Evolutionary conservation across 2,888 invertebrate species (phyloP), one percentile per base, ranked within the genome.

Genomic region (Cataglyphis altisquamis): DNA sequence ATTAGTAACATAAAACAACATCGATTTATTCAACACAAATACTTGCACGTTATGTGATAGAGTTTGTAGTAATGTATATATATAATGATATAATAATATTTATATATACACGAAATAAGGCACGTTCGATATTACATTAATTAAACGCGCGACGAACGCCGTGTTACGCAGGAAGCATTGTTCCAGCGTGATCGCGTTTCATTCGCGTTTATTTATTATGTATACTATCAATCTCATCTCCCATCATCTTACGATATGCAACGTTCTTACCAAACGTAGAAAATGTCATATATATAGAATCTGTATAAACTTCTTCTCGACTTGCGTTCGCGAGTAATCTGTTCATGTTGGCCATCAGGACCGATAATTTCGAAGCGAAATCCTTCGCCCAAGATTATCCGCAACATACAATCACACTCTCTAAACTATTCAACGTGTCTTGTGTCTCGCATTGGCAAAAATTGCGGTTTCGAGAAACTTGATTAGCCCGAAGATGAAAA

Each of bases 11-110:
- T 94, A 94, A 94, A 94, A 94, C 94, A 94, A 94, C 94, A 94
- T 94, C 94, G 92, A 94, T 93, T 94, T 94, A 93, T 94, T 94
- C 86, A 94, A 94, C 93, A 93, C 92, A 94, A 93, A 93, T 94
- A 92, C 92, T 94, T 92, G 92, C 92, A 93, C 92, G 91, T 93
- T 92, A 93, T 92, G 91, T 92, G 91, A 90, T 93, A 92, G 91
- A 93, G 89, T 93, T 92, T 86, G 88, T 92, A 91, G 86, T 92
- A 91, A 92, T 93, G 90, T 52, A 52, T 52, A 52, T 52, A 72
- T 72, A 92, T 91, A 90, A 90, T 92, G 89, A 90, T 92, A 90
- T 93, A 90, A 88, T 92, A 87, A 89, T 90, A 90, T 90, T 90
- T 90, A 91, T 90, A 91, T 92, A 90, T 93, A 92, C 92, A 92